A percentile compares a stretch with the other conserved stretches of the same genome.
Evolutionary conservation across 2,888 invertebrate genomes (phyloP).

Genomic region (Lysandra bellargus): DNA sequence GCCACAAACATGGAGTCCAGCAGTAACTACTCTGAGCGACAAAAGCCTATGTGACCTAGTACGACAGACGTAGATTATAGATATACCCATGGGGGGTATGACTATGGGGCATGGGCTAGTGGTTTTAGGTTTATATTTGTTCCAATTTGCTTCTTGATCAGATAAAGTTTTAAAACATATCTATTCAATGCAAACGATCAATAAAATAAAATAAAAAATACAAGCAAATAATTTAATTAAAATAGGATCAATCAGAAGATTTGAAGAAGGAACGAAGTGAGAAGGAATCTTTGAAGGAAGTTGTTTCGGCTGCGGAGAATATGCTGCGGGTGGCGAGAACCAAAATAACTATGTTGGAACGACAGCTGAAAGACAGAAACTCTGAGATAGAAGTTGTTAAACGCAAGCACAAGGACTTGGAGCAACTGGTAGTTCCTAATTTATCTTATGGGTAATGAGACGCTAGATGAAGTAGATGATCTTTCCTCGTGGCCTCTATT

Average conservation of each 20-base stretch:
- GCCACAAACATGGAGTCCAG: background rate
- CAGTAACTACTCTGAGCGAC: no score
- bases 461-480: background rate
- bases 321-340: slow-evolving; percentile 69
- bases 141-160: no score
- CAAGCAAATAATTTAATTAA: background rate
- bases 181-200: no score
- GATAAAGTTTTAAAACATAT: no score
- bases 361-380: slow-evolving; percentile 62
- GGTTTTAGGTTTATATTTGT: no score
- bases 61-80: no score
- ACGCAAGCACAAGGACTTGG: slow-evolving; percentile 68
- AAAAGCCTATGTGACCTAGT: no score
- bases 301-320: slow-evolving; percentile 64
- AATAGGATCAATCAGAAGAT: slow-evolving; percentile 57
- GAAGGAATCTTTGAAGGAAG: slow-evolving; percentile 62
- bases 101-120: no score
- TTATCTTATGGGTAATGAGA: background rate
- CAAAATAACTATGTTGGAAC: slow-evolving; percentile 63
- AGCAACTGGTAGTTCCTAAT: slow-evolving; percentile 61
- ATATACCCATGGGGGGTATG: no score
- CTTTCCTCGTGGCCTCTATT: no score
- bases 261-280: slow-evolving; percentile 63
- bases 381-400: slow-evolving; percentile 57
- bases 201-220: no score